Base-by-base conservation (phyloP, 1,140 invertebrate species). In the Campoletis sonorensis region DNA sequence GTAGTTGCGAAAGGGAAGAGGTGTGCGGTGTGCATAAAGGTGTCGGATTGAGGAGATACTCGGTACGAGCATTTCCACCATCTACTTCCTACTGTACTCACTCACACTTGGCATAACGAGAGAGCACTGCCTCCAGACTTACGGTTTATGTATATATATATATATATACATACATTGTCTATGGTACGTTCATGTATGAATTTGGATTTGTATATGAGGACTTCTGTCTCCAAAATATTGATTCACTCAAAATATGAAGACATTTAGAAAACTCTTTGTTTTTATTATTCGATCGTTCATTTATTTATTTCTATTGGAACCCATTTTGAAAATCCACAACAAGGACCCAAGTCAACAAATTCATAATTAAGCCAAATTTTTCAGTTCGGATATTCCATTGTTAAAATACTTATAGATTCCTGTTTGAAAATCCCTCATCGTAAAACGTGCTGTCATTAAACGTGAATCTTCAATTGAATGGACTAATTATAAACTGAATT, bases 41-140 rank as follows among this genome's bases (percentile, higher is more conserved):
- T 75, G 72, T 75, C 54, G 72, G 72, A 30, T 75, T 54, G 72
- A 75, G 72, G 11, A 45, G 40, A 75, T 75, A 75, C 72, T 75
- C 49, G 49, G 18, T 16, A 33, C 67, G 49, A 51, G 72, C 72
- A 49, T 54, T 75, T 49, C 72, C 26, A 51, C 10, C 40, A 75
- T 75, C 72, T 4, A 51, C 45, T 75, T 54, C 72, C 70, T 64
- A 3, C 33, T 54, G 33, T 70, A 70, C 67, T 33, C 49, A 13
- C 72, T 18, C 45, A 54, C 72, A 51, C 72, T 75, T 75, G 45
- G 45, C 23, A 70, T n/a, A 51, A 75, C 72, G 27, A 70, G 26
- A 18, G 45, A 51, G 49, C 54, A 15, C 49, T 54, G 18, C 72
- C 72, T 75, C 72, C 23, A 49, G 72, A 54, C 72, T 54, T 4